Evolutionary conservation across 2,888 invertebrate genomes (phyloP), one percentile per base, ranked within the genome.

Genomic region (Phanerotoma sp.): DNA sequence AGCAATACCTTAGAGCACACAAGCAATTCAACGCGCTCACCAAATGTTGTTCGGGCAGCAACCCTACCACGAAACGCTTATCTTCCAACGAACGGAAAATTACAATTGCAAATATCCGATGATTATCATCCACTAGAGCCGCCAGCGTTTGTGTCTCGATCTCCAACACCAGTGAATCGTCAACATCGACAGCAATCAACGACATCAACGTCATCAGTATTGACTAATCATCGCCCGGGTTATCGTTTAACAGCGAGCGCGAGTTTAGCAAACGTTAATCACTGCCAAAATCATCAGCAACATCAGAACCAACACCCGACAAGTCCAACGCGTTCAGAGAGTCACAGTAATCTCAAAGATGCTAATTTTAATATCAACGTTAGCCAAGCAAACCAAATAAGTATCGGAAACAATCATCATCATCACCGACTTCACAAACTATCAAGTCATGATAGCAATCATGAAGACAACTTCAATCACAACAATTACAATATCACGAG

Each of bases 21-120:
- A 16, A 54, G 50, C 30, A 64, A 63, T 48, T 57, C 61, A 21
- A 52, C 65, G n/a, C 66, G 71, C 18, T 74, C 77, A 18, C 77
- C 79, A 1, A 75, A 77, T 59, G 75, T 79, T 20, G 72, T 75
- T 33, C 76, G 88, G 35, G 87, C 89, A 1, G 86, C 87, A 18
- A 90, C 90, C 2, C 74, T 89, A 46, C 89, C 90, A 0, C 82
- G 89, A 56, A 88, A 88, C 65, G 85, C 85, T 25, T 87, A 79
- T 64, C 69, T 79, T 60, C 78, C 77, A 25, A 62, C 72, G 0
- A 66, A 62, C 21, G 71, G 72, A 3, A 73, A 71, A 38, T 70
- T 75, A 5, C 75, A 77, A 45, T 60, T 77, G 3, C 63, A 61
- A 33, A 59, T 63, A 30, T 25, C 35, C 4, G 66, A 72, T 7